Percentiles rank a stretch among this genome's conserved stretches.
These are phyloP conservation scores for Linnaemya tessellans DNA, from an alignment of 2,888 invertebrate genomes.

Conservation along the genomic window DNA sequence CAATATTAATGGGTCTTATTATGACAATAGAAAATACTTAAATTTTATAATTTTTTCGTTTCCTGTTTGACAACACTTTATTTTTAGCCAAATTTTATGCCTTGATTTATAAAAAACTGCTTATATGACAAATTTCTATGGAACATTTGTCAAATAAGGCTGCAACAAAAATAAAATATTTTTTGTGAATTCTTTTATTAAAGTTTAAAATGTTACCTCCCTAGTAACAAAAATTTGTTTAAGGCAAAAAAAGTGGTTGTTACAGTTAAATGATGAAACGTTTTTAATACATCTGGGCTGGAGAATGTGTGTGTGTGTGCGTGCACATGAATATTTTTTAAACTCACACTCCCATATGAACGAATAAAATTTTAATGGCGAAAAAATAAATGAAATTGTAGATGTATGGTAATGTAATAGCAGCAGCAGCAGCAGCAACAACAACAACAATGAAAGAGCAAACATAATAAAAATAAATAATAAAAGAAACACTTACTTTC, in stretches of 20 bases:
- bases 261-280: background rate
- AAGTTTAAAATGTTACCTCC: background rate
- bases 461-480: background rate
- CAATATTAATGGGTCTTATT: no score
- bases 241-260: background rate
- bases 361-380: conserved; percentile 53
- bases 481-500: conserved; percentile 83
- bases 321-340: background rate
- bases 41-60: no score
- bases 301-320: background rate
- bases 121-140: no score
- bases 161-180: no score
- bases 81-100: no score
- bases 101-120: no score
- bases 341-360: background rate
- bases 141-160: no score
- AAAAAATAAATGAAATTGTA: conserved; percentile 38
- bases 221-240: background rate
- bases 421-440: background rate
- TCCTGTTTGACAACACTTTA: no score
- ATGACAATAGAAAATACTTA: no score
- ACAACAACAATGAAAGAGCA: conserved; percentile 1
- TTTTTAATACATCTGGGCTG: background rate
- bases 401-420: conserved; percentile 31
- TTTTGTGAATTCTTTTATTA: background rate